Conservation (phyloP, 2,888 invertebrate species). For the Portevinia maculata region DNA sequence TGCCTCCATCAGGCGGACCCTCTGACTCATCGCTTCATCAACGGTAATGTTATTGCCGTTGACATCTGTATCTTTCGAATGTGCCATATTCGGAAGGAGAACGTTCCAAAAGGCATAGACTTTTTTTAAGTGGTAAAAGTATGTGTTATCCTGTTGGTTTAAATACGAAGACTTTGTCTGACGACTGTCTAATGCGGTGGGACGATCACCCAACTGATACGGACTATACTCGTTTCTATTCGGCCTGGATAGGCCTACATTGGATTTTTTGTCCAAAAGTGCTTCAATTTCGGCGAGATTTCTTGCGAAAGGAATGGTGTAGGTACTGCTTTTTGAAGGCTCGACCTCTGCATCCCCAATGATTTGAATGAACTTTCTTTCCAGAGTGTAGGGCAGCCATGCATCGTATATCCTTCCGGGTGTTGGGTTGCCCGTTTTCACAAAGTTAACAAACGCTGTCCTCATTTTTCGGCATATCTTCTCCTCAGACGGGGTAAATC, state of each 20-base stretch:
- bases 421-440: conserved; percentile 86
- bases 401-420: conserved; percentile 83
- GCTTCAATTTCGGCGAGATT: conserved; percentile 79
- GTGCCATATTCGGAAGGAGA: conserved; percentile 78
- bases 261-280: conserved; percentile 75
- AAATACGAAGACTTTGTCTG: conserved; percentile 67
- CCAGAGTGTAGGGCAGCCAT: conserved; percentile 85
- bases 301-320: conserved; percentile 74
- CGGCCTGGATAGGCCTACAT: conserved; percentile 75
- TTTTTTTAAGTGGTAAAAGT: conserved; percentile 79
- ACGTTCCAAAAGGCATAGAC: conserved; percentile 82
- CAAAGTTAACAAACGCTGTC: conserved; percentile 84
- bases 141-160: conserved; percentile 77
- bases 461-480: conserved; percentile 84
- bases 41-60: conserved; percentile 61
- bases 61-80: conserved; percentile 50
- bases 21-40: conserved; percentile 77
- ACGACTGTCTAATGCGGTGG: conserved; percentile 13
- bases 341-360: conserved; percentile 77
- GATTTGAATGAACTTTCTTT: conserved; percentile 80
- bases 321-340: conserved; percentile 42
- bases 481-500: conserved; percentile 85
- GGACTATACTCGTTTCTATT: conserved; percentile 78
- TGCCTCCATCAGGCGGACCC: conserved; percentile 78
- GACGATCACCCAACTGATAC: conserved; percentile 64